Base-by-base conservation (phyloP, 1,140 invertebrate species). In the Drosophila mayri region DNA sequence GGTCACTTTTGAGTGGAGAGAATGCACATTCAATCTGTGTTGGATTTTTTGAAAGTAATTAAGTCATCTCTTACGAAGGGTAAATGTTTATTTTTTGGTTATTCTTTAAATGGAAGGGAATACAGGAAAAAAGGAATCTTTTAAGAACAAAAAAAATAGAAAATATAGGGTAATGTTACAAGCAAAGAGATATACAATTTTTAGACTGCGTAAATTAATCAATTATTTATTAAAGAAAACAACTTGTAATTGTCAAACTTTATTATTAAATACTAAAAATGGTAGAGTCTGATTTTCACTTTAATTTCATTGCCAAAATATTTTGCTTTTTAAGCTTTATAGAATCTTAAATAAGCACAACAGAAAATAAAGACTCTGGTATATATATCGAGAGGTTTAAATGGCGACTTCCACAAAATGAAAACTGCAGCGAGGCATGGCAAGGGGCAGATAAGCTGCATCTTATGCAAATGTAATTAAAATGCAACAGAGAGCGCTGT, bases 391-490 rank as follows among this genome's bases (percentile, higher is more conserved):
- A 74, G 62, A 55, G 70, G 70, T 55, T 75, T 74, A 55, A 57
- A 38, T 14, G 18, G 18, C 25, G 35, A 38, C 18, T 49, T n/a
- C 35, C 64, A 46, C 44, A 67, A 49, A 60, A 37, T 60, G 67
- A 14, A 43, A 73, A 30, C 66, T 60, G 54, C 43, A 72, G 28
- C 37, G 44, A 44, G 62, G 73, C 73, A 52, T 78, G 76, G 64
- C 65, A 57, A 58, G 50, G 74, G 65, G 65, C 58, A 78, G 76
- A 78, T 78, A 78, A 78, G 76, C 76, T 78, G 75, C 75, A 78
- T 78, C 76, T 78, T 78, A 78, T 78, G 76, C 76, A 78, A 78
- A 78, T 78, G 76, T 78, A 78, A 78, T 78, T 78, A 78, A 78
- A 76, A 78, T 78, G 76, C 76, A 78, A 78, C 76, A 71, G 74